A percentile compares a stretch with the other conserved stretches of the same genome.
Evolutionary conservation across 2,113 vertebrate species (phyloP).

Genomic region (Oncorhynchus keta): DNA sequence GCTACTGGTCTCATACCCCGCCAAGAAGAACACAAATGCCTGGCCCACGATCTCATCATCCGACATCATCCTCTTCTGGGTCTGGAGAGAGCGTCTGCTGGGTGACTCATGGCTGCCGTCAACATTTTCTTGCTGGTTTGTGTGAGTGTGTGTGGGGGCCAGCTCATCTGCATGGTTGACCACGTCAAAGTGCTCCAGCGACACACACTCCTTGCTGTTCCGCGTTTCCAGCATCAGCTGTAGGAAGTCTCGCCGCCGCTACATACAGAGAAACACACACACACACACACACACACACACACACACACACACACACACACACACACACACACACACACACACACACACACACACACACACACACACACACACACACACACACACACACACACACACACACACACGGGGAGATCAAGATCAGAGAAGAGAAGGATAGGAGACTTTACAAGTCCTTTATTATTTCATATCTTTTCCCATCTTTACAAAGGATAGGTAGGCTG

Average conservation of each 20-base stretch:
- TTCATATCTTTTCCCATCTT: no score
- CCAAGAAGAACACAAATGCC: conserved; percentile 87
- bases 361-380: neutral
- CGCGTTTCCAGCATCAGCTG: conserved; percentile 87
- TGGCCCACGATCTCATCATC: conserved; percentile 91
- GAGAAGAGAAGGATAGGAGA: no score
- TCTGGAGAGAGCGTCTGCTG: conserved; percentile 16
- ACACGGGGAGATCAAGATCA: no score
- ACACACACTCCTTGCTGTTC: conserved; percentile 35
- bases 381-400: neutral
- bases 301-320: neutral
- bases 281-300: neutral
- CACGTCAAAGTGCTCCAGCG: conserved; percentile 65
- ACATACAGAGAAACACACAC: conserved; percentile 7
- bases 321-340: neutral
- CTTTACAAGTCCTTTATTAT: no score
- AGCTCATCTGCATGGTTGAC: conserved; percentile 50
- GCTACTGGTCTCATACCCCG: conserved; percentile 88
- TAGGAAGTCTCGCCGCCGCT: conserved; percentile 91
- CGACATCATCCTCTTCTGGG: conserved; percentile 69
- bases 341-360: neutral
- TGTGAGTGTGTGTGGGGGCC: neutral
- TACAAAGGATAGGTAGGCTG: no score
- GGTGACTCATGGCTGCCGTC: neutral
- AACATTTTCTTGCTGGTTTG: conserved; percentile 6